A percentile compares a stretch with the other conserved stretches of the same genome.
These are phyloP conservation scores for Drosophila pruinosa DNA, from an alignment of 1,140 invertebrate species.

Conservation along the genomic window DNA sequence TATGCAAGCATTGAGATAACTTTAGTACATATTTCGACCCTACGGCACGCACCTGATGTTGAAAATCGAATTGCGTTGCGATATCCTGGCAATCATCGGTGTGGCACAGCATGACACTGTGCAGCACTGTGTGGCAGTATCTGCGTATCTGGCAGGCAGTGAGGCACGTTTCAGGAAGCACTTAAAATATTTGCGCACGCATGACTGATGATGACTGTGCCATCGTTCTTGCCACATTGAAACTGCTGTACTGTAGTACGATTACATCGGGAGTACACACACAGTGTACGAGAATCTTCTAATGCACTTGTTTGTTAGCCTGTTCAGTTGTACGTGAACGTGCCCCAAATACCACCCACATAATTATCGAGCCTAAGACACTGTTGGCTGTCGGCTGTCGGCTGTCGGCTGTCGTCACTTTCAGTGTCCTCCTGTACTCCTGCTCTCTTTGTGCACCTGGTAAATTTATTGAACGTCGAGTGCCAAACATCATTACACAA, in stretches of 20 bases:
- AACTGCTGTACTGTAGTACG: constrained; percentile 1
- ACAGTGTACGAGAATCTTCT: constrained; percentile 42
- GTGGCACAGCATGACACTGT: neutral
- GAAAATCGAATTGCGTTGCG: constrained; percentile 11
- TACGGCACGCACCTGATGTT: constrained; percentile 23
- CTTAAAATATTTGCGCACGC: constrained; percentile 80
- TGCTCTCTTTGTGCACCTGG: neutral
- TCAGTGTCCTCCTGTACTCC: no score
- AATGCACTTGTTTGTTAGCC: constrained; percentile 48
- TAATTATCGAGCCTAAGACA: constrained; percentile 48
- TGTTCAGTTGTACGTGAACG: constrained; percentile 42
- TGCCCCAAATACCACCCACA: constrained; percentile 60
- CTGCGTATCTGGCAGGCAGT: constrained; percentile 8
- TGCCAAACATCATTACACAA: constrained; percentile 51
- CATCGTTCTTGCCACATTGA: constrained; percentile 5
- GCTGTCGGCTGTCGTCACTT: neutral
- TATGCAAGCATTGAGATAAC: constrained; percentile 9
- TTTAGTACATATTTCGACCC: neutral
- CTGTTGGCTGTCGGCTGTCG: neutral
- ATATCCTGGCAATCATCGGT: constrained; percentile 29
- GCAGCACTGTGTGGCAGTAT: neutral
- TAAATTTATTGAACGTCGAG: constrained; percentile 57
- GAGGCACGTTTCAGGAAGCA: constrained; percentile 72
- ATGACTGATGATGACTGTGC: constrained; percentile 66
- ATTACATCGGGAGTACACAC: constrained; percentile 14